Base-by-base conservation (phyloP, 1,140 invertebrate genomes). In the Caenorhabditis remanei region DNA sequence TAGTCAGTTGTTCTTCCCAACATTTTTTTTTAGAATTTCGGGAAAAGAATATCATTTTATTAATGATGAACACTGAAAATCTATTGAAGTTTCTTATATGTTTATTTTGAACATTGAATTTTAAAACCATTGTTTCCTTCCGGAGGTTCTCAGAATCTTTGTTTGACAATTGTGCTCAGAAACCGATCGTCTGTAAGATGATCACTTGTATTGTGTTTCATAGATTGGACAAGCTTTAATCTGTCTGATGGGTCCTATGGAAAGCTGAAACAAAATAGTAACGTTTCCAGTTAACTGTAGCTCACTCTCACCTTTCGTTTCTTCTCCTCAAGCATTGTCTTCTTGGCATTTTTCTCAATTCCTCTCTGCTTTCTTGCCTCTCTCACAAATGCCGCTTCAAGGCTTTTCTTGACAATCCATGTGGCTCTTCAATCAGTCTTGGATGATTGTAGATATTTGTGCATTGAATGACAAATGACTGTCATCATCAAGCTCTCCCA, bases 261-360 rank as follows among this genome's bases (percentile, higher is more conserved):
- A 56, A 24, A 83, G 50, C 71, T 86, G 67, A 40, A 86, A 75
- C 11, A 24, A 56, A 40, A 48, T 7, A 16, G 32, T 43, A 13
- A 53, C 2, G n/a, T 11, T 11, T 56, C 2, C 3, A 53, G 41
- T 13, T 83, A 41, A 50, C 46, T 55, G 13, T 21, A 83, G 1
- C 16, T 83, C 24, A 11, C 9, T 71, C 21, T 79, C 19, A 84
- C 65, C 83, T 88, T 88, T 41, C 87, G 14, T 13, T 88, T 56
- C 92, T 98, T 96, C 89, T 96, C 95, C 92, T 96, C 97, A 93
- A 98, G 98, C 0, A 96, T 96, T 86, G 95, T 93, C 40, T 94
- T 95, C 0, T 32, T 32, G 32, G 32, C 32, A 0, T 32, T 32
- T 2, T 32, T 32, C 32, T 32, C 32, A 32, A 32, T 2, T 2